Evolutionary conservation across 2,888 invertebrate species (phyloP), one percentile per base, ranked within the genome.

Genomic region (Drosophila nr. medialis): DNA sequence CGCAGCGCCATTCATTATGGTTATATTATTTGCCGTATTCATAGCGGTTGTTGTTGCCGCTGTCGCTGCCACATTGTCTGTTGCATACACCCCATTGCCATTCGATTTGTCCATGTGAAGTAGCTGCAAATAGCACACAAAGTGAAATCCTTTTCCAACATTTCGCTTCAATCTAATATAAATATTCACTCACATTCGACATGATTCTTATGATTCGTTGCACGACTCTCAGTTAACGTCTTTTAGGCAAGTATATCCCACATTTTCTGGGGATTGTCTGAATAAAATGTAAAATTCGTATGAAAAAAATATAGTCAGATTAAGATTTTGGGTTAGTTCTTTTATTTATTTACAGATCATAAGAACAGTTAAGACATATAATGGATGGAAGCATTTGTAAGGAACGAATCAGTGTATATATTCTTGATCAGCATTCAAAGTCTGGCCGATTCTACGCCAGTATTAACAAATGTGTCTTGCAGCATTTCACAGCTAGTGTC

Each of bases 61-160:
- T 60, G 64, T 59, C 40, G 62, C 80, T 56, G 64, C 73, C 55
- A 64, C 83, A 69, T 83, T 86, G 65, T 85, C 85, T 55, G 72
- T 73, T 42, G 91, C 90, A 78, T 90, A 92, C 54, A 92, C 80
- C 36, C 92, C 92, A 81, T 93, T 93, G 69, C 93, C 93, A 90
- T 93, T 93, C 53, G 93, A 91, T 76, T 93, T 93, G 80, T 93
- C 93, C 89, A 93, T 91, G 77, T 91, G 90, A 64, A 93, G 89
- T 69, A 91, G 85, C 93, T 81, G 68, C 34, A 62, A 55, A 50
- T 4, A 24, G 24, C 24, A 8, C 49, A 38, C 32, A 58, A n/a
- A 55, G 2, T 38, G 0, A 48, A 32, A 32, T 30, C 21, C 18
- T n/a, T 58, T 18, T 36, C 32, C 21, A 1, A 7, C 4, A 7